Percentiles rank a stretch among this genome's conserved stretches.
phyloP scores from a whole-genome alignment of 2,797 vertebrate genomes.

The Pseudochromis fuscus region DNA sequence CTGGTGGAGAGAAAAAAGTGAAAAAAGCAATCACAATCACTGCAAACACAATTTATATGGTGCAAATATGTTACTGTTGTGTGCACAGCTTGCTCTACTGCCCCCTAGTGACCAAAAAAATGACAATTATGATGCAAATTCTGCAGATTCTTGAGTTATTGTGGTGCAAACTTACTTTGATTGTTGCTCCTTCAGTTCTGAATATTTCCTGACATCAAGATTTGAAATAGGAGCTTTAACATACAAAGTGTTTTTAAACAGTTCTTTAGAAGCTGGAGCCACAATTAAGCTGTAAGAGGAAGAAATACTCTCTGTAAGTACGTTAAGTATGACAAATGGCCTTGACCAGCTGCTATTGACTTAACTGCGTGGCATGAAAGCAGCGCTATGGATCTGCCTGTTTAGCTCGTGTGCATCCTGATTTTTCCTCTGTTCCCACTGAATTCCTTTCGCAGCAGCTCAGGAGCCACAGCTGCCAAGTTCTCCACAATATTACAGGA shows the following conservation, averaged over 20 bases:
- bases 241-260: neutral
- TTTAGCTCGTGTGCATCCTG: slow-evolving; percentile 15
- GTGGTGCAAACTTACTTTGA: neutral
- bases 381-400: slow-evolving; percentile 6
- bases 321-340: slow-evolving; percentile 32
- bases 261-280: neutral
- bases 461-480: slow-evolving; percentile 16
- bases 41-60: too few species aligned
- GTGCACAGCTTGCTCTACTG: neutral
- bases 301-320: neutral
- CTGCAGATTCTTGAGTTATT: too few species aligned
- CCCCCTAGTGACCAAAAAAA: neutral
- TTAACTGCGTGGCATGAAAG: slow-evolving; percentile 6
- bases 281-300: neutral
- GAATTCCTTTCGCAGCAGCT: slow-evolving; percentile 23
- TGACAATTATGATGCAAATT: too few species aligned
- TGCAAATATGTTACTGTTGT: too few species aligned
- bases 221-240: neutral
- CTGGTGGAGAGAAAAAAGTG: too few species aligned
- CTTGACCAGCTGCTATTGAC: slow-evolving; percentile 1
- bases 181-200: neutral
- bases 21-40: too few species aligned
- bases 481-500: slow-evolving; percentile 11
- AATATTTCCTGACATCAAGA: too few species aligned
- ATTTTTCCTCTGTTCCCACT: slow-evolving; percentile 13